Conservation (phyloP, 2,113 vertebrate species). For the Misgurnus mizolepis region DNA sequence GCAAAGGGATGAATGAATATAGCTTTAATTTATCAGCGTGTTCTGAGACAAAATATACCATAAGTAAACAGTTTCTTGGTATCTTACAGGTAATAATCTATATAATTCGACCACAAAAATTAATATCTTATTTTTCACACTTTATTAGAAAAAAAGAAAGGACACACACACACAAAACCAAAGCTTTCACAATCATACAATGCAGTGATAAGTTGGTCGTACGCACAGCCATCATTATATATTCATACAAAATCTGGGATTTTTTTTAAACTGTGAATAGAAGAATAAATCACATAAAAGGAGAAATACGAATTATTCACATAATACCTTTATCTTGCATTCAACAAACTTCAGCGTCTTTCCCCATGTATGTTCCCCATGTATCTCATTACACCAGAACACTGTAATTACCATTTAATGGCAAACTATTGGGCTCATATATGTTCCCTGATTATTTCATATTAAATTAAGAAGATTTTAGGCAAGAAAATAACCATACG, state of each 20-base stretch:
- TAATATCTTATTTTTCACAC: neutral
- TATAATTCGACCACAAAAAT: slow-evolving; percentile 19
- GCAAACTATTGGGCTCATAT: neutral
- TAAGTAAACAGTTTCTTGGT: slow-evolving; percentile 22
- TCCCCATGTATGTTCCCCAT: neutral
- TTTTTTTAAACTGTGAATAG: slow-evolving; percentile 9
- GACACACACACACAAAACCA: neutral
- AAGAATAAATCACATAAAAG: slow-evolving; percentile 9
- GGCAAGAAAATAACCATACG: neutral
- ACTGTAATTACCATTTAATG: neutral
- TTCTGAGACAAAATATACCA: slow-evolving; percentile 38
- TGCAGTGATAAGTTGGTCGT: neutral
- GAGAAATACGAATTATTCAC: neutral
- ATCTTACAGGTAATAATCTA: neutral
- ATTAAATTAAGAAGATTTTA: neutral
- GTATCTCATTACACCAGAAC: slow-evolving; percentile 4
- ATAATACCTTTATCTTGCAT: neutral
- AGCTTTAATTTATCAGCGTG: slow-evolving; percentile 38
- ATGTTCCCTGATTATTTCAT: neutral
- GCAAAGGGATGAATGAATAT: slow-evolving; percentile 6
- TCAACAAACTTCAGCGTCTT: neutral
- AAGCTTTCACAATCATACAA: neutral
- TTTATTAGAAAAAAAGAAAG: slow-evolving; percentile 31
- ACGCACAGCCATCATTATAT: neutral
- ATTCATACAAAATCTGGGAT: neutral